Evolutionary conservation across 2,888 invertebrate species (phyloP), one percentile per base, ranked within the genome.

Genomic region (Geotrupes spiniger): DNA sequence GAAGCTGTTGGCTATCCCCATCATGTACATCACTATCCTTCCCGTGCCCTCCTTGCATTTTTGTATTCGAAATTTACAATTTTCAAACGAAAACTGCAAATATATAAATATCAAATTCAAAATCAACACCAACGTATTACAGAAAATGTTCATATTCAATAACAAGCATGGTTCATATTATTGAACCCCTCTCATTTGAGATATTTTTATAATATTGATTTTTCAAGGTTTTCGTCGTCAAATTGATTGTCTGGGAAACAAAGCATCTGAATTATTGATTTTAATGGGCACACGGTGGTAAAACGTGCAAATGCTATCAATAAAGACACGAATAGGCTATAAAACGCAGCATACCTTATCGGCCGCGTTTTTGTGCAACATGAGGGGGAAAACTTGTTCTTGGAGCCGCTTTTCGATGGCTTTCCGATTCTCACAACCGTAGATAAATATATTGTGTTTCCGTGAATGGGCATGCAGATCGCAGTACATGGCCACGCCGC

Each of bases 391-490:
- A 38, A 96, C 88, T 78, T 95, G 92, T 70, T 95, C 95, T 55
- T 89, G 85, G 42, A 96, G 78, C 63, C 86, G 83, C 68, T 84
- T 85, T 40, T 89, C 89, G 10, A 84, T 80, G 59, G 84, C 84
- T 63, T 89, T 80, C 63, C 88, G 80, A 73, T 86, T 90, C 76
- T 92, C 92, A 74, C 97, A 97, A 59, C 97, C 97, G 70, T 95
- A 98, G 66, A 96, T 86, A 73, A 98, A 98, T 64, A 95, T 87
- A 72, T 97, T 97, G 74, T 95, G 92, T 70, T 88, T 89, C 56
- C 95, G 79, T 15, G 96, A 96, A 76, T 98, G 97, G 26, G 93
- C 94, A 72, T 95, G 95, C 63, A 94, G 81, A 75, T 95, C 95
- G 70, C 93, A 89, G 71, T 91, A 94, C 81, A 93, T 84, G 39